Conservation (phyloP, 2,888 invertebrate species). For the Blera fallax region DNA sequence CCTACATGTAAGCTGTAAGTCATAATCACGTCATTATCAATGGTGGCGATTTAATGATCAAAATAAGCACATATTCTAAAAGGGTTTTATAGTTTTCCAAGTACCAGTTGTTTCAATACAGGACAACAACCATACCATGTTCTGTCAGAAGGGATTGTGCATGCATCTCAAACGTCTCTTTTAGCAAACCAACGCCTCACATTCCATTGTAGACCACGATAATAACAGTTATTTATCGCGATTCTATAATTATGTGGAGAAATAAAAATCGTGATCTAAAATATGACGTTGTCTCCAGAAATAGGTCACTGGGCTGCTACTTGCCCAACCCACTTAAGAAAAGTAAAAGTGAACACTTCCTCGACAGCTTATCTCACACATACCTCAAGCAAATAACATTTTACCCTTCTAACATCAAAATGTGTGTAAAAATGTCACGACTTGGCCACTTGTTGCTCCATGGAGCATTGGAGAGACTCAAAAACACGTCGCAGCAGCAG, state of each 20-base stretch:
- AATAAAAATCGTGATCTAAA: background rate
- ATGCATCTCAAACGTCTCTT: background rate
- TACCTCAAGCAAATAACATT: constrained; percentile 13
- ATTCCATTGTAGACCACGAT: background rate
- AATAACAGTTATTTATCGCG: background rate
- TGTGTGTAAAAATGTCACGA: constrained; percentile 62
- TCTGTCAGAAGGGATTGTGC: too few relatives aligned
- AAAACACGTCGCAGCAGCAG: background rate
- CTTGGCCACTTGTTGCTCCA: constrained; percentile 28
- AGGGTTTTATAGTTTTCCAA: too few relatives aligned
- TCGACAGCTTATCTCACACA: constrained; percentile 28
- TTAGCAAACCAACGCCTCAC: background rate
- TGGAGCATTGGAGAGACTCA: background rate
- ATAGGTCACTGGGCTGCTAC: constrained; percentile 47
- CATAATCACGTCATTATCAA: too few relatives aligned
- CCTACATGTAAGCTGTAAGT: too few relatives aligned
- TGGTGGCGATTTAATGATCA: too few relatives aligned
- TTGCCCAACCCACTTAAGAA: constrained; percentile 12
- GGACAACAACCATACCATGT: too few relatives aligned
- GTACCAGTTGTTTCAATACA: too few relatives aligned
- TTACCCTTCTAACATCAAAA: constrained; percentile 57
- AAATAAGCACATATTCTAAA: too few relatives aligned
- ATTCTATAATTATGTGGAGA: background rate
- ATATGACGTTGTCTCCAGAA: constrained; percentile 51
- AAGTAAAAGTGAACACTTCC: constrained; percentile 58